Percentiles rank a stretch among this genome's conserved stretches.
These are phyloP conservation scores for Myrmecophaga tridactyla DNA, from an alignment of 2,113 vertebrate genomes.

Conservation along the genomic window DNA sequence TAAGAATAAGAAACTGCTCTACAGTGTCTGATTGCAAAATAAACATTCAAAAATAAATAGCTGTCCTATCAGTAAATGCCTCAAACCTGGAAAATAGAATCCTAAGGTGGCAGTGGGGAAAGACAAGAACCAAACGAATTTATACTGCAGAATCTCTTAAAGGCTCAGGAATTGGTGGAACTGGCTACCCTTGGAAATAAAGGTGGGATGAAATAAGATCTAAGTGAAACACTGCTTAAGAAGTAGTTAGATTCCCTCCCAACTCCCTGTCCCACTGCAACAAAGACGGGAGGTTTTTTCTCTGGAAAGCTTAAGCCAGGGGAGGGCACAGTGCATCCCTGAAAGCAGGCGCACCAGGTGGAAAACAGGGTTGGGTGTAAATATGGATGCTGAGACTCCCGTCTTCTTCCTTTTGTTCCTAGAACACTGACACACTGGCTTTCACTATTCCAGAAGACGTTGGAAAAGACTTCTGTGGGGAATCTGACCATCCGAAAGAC, in stretches of 20 bases:
- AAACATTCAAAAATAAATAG: not conserved
- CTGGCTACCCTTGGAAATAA: not conserved
- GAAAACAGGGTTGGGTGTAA: not conserved
- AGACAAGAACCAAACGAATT: not conserved
- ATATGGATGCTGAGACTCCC: no score
- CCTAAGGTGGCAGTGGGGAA: not conserved
- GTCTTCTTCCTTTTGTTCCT: not conserved
- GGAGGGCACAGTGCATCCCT: not conserved
- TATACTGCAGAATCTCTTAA: not conserved
- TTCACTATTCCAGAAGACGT: not conserved
- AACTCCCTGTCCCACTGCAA: not conserved
- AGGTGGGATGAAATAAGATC: not conserved
- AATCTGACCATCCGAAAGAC: not conserved
- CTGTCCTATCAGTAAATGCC: not conserved
- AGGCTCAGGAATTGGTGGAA: not conserved
- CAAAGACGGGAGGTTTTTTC: not conserved
- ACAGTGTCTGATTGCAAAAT: not conserved
- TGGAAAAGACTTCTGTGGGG: not conserved
- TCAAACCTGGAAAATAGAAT: not conserved
- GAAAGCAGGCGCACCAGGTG: not conserved
- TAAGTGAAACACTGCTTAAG: not conserved
- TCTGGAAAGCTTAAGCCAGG: not conserved
- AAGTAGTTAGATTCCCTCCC: not conserved
- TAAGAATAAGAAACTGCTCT: not conserved
- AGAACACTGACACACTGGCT: not conserved